Base-by-base conservation (phyloP, 2,797 vertebrate species). In the Morelia viridis region DNA sequence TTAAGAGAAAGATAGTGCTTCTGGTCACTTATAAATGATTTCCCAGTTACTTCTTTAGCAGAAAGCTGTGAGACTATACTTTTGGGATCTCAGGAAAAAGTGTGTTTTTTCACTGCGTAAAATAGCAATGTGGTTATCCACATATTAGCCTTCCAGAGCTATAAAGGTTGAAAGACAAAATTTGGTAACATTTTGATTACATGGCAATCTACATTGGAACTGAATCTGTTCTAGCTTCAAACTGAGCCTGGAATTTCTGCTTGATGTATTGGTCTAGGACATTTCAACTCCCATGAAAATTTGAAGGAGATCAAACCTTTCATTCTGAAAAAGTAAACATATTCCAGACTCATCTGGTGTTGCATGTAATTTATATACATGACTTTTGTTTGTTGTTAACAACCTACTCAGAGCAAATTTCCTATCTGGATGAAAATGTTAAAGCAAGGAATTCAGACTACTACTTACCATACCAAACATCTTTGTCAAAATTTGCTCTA, bases 381-480 rank as follows among this genome's bases (percentile, higher is more conserved):
- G 0, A 12, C 11, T 10, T 86, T 87, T 71, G n/a, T 35, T 80
- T 87, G 10, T 61, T 11, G 5, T 91, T 35, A 65, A 12, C 26
- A 80, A 46, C 62, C 35, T 76, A 92, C 6, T 64, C 13, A 11
- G 84, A 64, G 8, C 10, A 13, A 90, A 58, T 26, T 19, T 68
- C 28, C 24, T 85, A 0, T 92, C 57, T 76, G 7, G 3, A 35
- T 65, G 90, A 84, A 91, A 17, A 0, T 85, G 57, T 86, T 1
- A 1, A 89, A 62, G 22, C 8, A 65, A 84, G 60, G 61, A 0
- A 4, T 57, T 71, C 2, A 62, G 0, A 0, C 50, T 89, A 5
- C 19, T 91, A 26, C 8, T 88, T 0, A 53, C 80, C 22, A 57
- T 64, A 86, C 0, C 0, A 10, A 92, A 0, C 0, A 0, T 61